Evolutionary conservation across 2,888 invertebrate species (phyloP), one percentile per base, ranked within the genome.

Genomic region (Hirtodrosophila trivittata): DNA sequence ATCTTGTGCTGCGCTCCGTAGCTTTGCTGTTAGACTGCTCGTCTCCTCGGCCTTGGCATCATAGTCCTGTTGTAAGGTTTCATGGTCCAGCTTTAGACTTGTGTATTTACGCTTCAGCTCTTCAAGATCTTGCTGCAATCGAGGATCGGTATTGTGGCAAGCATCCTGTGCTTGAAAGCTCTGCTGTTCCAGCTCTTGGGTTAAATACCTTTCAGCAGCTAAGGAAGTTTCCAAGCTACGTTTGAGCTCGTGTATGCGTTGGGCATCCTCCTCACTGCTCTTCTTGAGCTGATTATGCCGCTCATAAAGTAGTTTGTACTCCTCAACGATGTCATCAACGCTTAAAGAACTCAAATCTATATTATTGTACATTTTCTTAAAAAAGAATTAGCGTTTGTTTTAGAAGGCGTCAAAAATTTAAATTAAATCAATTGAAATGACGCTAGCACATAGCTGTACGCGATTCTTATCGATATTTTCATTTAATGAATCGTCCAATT

Each of bases 201-300:
- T 67, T 0, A 91, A 66, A 65, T 89, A 90, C 0, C 69, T 57
- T 52, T 90, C 89, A 0, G 89, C 87, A 0, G 90, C 88, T 6
- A 68, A 57, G 0, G 90, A 84, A 0, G 90, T 90, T 10, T 89
- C 88, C 41, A 90, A 62, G 51, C 70, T 89, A 5, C 90, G 81
- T 55, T 87, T 87, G 0, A 91, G 66, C 3, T 90, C 89, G 46
- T 90, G 75, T n/a, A 91, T 89, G 14, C 85, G 75, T 43, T 91
- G 91, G 0, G 87, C 82, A 51, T 90, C 89, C 1, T 76, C 52
- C 26, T 91, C 91, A 8, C 77, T 73, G 1, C 50, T 49, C 3
- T 77, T 45, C 14, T 86, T 83, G 0, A 90, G 59, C 1, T 87
- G 76, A 13, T 77, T 63, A 56, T 86, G 88, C 1, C 81, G 75